phyloP scores from a whole-genome alignment of 2,888 invertebrate genomes.

The Aporophyla lueneburgensis region DNA sequence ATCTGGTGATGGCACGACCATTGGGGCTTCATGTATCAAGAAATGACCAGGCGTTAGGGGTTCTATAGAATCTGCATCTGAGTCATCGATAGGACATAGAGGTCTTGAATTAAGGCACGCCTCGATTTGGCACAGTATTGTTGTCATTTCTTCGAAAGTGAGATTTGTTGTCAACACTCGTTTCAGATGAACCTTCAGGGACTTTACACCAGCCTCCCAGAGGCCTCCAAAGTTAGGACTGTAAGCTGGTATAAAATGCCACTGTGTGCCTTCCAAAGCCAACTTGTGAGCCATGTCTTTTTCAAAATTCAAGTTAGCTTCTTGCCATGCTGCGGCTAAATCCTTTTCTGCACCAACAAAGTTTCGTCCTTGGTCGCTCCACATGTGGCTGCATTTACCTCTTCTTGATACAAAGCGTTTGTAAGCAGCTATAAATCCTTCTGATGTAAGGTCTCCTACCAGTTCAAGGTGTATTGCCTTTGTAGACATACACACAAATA shows the following conservation, averaged over 20 bases:
- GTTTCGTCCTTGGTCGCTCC: not conserved
- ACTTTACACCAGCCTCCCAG: not conserved
- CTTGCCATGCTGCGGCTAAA: conserved; percentile 5
- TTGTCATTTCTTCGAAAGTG: conserved; percentile 7
- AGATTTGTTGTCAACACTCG: too few relatives aligned
- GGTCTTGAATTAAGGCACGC: conserved; percentile 1
- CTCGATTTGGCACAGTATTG: conserved; percentile 4
- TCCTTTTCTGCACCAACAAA: conserved; percentile 6
- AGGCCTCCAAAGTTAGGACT: not conserved
- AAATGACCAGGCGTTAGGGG: not conserved
- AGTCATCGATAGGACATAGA: conserved; percentile 11
- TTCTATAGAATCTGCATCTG: conserved; percentile 9
- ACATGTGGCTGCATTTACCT: too few relatives aligned
- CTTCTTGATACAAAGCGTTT: not conserved
- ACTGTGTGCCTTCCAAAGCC: not conserved
- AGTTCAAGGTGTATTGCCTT: not conserved
- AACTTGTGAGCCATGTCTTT: conserved; percentile 2
- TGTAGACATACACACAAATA: conserved; percentile 10
- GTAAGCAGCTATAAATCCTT: not conserved
- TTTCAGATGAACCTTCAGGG: not conserved
- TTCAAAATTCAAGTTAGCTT: conserved; percentile 10
- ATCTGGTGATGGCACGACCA: not conserved
- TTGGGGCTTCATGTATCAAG: conserved; percentile 1
- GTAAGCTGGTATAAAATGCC: not conserved
- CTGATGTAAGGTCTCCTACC: not conserved